Evolutionary conservation across 2,888 invertebrate genomes (phyloP), one percentile per base, ranked within the genome.

Genomic region (Teleogryllus oceanicus): DNA sequence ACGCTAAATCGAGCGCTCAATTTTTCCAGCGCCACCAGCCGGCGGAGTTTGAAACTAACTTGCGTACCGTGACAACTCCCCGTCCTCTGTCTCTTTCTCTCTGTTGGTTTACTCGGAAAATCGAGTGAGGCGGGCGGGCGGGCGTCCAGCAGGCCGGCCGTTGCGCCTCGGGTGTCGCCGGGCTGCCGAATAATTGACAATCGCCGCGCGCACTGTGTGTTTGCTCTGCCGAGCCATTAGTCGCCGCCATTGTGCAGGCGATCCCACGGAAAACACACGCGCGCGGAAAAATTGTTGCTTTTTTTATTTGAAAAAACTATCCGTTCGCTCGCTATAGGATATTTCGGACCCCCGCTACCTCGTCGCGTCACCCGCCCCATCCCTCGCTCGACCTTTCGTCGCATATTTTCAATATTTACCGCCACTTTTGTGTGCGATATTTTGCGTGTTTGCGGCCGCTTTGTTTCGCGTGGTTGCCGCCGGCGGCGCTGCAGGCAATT

Each of bases 201-300:
- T 13, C 62, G 13, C 16, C 62, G n/a, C 13, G 62, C 62, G 62
- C 62, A 4, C 16, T n/a, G 62, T 62, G 62, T 62, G 62, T 62
- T 62, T 62, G 62, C 62, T 62, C 16, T 62, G 62, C n/a, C 62
- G 62, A 62, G n/a, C 62, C 62, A 62, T 62, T 62, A 62, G 62
- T 62, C 13, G 62, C 62, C 13, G 62, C 62, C 62, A 18, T 62
- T 62, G 62, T 62, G 62, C n/a, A 4, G 13, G 62, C 62, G 16
- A 62, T 62, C 62, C 16, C 13, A 62, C n/a, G n/a, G n/a, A 62
- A 62, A 62, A 62, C 13, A 62, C 62, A 37, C n/a, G 62, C 62
- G 62, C 62, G 62, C 16, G 62, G 62, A n/a, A 62, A 62, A 62
- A 62, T 62, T 62, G 62, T 62, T 13, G 13, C 16, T 62, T 37